A percentile compares a stretch with the other conserved stretches of the same genome.
These are phyloP conservation scores for Pocillopora damicornis DNA, from an alignment of 64 coral and sea anemone species.

Conservation along the genomic window DNA sequence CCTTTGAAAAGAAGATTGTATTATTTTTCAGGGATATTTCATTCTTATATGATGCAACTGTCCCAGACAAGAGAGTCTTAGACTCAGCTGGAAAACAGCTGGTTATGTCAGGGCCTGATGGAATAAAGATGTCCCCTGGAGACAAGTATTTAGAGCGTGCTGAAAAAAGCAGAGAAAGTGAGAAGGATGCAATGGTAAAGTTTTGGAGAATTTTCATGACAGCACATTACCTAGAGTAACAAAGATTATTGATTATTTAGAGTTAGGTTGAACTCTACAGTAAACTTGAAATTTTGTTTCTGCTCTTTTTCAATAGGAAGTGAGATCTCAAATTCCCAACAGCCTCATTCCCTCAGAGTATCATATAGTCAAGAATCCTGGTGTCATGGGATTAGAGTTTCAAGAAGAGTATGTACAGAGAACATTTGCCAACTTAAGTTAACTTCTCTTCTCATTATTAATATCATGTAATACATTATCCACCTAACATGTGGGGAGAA, in stretches of 20 bases:
- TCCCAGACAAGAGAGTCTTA: constrained; percentile 37
- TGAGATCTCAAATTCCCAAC: constrained; percentile 57
- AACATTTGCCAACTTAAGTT: not conserved
- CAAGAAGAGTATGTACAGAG: constrained; percentile 81
- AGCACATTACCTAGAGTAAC: not conserved
- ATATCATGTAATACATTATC: too few relatives aligned
- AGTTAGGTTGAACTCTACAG: not conserved
- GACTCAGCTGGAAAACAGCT: constrained; percentile 33
- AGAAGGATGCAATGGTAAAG: constrained; percentile 5
- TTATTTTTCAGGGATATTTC: constrained; percentile 79
- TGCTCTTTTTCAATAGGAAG: constrained; percentile 50
- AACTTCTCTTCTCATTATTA: too few relatives aligned
- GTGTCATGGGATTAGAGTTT: constrained; percentile 92
- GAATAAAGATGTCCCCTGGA: not conserved
- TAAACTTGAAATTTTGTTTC: not conserved
- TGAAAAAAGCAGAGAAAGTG: constrained; percentile 19
- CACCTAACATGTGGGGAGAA: too few relatives aligned
- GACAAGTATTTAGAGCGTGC: constrained; percentile 11
- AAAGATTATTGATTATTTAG: not conserved
- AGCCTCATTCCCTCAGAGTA: constrained; percentile 88
- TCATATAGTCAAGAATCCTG: constrained; percentile 95
- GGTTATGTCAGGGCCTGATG: not conserved
- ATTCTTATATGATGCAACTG: constrained; percentile 87
- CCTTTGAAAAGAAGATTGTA: not conserved
- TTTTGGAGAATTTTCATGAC: not conserved